A percentile compares a stretch with the other conserved stretches of the same genome.
Conservation (phyloP, 2,888 invertebrate species). For the Tetheella fluctuosa region DNA sequence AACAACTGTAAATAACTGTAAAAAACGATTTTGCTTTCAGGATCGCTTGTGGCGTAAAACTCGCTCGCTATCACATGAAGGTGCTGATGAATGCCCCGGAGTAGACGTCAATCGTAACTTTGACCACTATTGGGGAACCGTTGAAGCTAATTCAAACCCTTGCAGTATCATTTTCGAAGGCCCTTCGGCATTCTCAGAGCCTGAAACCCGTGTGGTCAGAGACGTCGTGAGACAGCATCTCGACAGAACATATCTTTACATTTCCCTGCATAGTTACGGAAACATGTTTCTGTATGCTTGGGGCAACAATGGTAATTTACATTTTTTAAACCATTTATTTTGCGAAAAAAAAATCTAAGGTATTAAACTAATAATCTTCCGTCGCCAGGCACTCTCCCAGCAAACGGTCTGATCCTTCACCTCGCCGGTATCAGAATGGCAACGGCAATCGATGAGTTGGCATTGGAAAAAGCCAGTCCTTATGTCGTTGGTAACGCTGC, state of each 20-base stretch:
- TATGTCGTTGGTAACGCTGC: conserved; percentile 85
- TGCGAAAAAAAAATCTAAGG: conserved; percentile 7
- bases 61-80: conserved; percentile 76
- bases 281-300: conserved; percentile 88
- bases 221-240: conserved; percentile 80
- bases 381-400: conserved; percentile 72
- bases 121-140: conserved; percentile 87
- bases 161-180: conserved; percentile 88
- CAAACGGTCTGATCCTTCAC: conserved; percentile 76
- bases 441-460: conserved; percentile 69
- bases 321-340: conserved; percentile 7
- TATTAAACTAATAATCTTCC: conserved; percentile 1
- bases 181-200: conserved; percentile 86
- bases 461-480: conserved; percentile 60
- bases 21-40: conserved; percentile 53
- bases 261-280: conserved; percentile 91
- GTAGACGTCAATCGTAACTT: conserved; percentile 92
- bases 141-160: conserved; percentile 70
- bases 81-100: conserved; percentile 84
- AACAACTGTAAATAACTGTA: not conserved
- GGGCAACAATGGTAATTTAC: conserved; percentile 83
- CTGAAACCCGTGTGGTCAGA: conserved; percentile 86
- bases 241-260: conserved; percentile 84
- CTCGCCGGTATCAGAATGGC: conserved; percentile 70
- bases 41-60: conserved; percentile 89